Base-by-base conservation (phyloP, 2,888 invertebrate genomes). In the Anthrax anthrax region DNA sequence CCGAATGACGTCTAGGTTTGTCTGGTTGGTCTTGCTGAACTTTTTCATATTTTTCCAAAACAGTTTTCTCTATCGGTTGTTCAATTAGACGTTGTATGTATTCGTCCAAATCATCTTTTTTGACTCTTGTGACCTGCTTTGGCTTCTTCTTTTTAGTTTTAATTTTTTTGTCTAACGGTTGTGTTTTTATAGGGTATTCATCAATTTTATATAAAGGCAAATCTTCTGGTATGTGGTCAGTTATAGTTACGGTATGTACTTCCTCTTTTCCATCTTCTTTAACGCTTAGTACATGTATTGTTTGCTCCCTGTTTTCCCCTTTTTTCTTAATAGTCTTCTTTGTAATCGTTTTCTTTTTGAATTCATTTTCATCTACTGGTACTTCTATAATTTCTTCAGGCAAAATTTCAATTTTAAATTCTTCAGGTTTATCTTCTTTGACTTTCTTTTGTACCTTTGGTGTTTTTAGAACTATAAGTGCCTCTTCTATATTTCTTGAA, bases 401-500 rank as follows among this genome's bases (percentile, higher is more conserved):
- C 12, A 18, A 9, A 10, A 42, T 36, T 34, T 36, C 13, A 5
- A 36, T 16, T 6, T 12, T 63, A 8, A 61, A 52, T 38, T 38
- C 18, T 29, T 29, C 18, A 4, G 41, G 64, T 40, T 78, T 76
- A 0, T 74, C 70, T 37, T 76, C 62, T 55, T 73, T 73, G 4
- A 74, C 70, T 57, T 74, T 72, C 55, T 74, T 77, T n/a, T n/a
- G n/a, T n/a, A n/a, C n/a, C n/a, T n/a, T n/a, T n/a, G n/a, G n/a
- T 2, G 71, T 68, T 51, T 74, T 72, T 47, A 72, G 76, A 62
- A 76, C 81, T 41, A 78, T 72, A 50, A 76, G 68, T 9, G 81
- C 82, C 61, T 84, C 83, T 64, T 79, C 74, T 3, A 78, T 66
- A 60, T 78, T 80, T 58, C 81, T 72, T 0, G 84, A 83, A 42